A percentile compares a stretch with the other conserved stretches of the same genome.
These are phyloP conservation scores for Sardinella longiceps DNA, from an alignment of 2,797 vertebrate genomes.

Conservation along the genomic window DNA sequence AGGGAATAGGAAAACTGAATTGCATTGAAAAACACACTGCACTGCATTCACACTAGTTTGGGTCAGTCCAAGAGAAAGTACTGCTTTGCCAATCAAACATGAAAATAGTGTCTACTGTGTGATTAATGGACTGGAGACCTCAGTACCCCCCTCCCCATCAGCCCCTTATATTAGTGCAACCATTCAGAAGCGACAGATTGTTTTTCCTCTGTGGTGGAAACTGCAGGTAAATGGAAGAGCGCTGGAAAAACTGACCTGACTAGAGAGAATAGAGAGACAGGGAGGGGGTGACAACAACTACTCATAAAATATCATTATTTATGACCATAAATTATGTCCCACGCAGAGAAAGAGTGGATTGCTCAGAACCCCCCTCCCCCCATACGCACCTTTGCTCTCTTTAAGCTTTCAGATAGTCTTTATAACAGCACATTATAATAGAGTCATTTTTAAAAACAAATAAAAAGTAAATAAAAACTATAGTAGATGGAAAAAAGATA, in stretches of 20 bases:
- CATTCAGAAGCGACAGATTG: background rate
- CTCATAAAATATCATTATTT: background rate
- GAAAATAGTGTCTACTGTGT: background rate
- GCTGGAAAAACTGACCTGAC: background rate
- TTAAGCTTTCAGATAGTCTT: too few species aligned
- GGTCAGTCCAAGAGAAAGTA: background rate
- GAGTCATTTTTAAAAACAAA: too few species aligned
- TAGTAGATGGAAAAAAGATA: too few species aligned
- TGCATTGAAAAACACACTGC: background rate
- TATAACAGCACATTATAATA: too few species aligned
- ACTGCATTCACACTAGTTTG: background rate
- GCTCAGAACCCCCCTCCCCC: too few species aligned
- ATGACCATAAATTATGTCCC: background rate
- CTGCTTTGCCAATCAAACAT: background rate
- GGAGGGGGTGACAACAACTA: background rate
- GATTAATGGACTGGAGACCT: background rate
- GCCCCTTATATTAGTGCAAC: background rate
- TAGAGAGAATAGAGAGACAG: background rate
- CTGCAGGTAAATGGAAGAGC: background rate
- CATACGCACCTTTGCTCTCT: too few species aligned
- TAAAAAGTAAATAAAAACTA: too few species aligned
- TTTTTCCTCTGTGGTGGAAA: conserved; percentile 14
- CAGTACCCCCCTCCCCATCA: background rate
- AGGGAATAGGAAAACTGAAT: background rate
- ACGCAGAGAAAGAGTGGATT: too few species aligned